Conservation (phyloP, 1,140 invertebrate species). For the Diachasmimorpha longicaudata region DNA sequence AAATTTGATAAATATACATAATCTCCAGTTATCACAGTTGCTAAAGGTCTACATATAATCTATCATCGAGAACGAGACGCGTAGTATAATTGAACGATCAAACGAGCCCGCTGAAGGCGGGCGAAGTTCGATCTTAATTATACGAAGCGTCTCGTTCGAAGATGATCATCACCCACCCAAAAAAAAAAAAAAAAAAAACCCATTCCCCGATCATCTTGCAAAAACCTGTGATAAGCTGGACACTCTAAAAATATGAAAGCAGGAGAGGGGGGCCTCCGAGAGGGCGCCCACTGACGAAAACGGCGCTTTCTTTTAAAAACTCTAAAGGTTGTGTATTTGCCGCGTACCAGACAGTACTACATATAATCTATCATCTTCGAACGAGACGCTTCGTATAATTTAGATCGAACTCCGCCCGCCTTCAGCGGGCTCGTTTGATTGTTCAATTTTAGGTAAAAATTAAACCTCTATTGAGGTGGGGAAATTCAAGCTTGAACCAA, state of each 20-base stretch:
- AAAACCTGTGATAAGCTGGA: background rate
- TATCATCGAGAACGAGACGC: background rate
- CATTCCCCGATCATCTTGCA: background rate
- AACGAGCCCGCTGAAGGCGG: background rate
- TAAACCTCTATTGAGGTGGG: too few species aligned
- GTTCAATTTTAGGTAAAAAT: too few species aligned
- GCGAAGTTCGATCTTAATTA: constrained; percentile 8
- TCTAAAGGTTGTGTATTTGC: background rate
- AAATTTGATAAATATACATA: too few species aligned
- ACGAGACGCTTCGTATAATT: constrained; percentile 1
- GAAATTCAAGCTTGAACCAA: too few species aligned
- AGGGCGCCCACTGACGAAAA: background rate
- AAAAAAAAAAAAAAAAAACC: background rate
- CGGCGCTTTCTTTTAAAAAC: too few species aligned
- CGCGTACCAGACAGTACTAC: background rate
- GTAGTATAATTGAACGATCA: background rate
- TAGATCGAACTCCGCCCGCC: constrained; percentile 1
- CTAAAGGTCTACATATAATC: background rate
- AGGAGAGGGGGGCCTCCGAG: background rate
- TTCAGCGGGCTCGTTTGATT: too few species aligned
- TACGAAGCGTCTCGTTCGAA: background rate
- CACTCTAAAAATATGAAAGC: constrained; percentile 12
- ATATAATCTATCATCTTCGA: constrained; percentile 10
- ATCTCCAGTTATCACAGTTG: background rate
- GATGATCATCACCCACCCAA: background rate